These are phyloP conservation scores for Lutraria rhynchaena DNA, from an alignment of 1,140 invertebrate genomes.

Conservation along the genomic window DNA sequence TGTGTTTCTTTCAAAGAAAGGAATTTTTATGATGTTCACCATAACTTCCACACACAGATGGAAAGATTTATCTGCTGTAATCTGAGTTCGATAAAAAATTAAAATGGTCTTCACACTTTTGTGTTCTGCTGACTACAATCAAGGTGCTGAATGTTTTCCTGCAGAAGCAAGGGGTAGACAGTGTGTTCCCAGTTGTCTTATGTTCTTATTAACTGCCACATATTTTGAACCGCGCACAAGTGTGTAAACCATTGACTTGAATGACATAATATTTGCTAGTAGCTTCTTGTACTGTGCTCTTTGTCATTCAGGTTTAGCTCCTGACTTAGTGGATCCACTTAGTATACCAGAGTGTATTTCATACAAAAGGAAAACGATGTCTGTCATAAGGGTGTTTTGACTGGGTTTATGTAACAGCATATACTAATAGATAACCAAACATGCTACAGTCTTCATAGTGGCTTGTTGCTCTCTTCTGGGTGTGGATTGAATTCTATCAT, in stretches of 20 bases:
- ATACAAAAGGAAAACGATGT: background rate
- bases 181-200: conserved; percentile 27
- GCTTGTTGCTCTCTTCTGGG: background rate
- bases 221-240: background rate
- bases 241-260: background rate
- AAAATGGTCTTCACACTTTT: background rate
- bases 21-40: too few relatives aligned
- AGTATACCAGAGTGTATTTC: conserved; percentile 1
- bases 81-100: too few relatives aligned
- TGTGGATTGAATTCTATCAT: conserved; percentile 7
- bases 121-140: conserved; percentile 5
- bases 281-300: conserved; percentile 34
- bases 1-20: too few relatives aligned
- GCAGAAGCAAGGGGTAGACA: conserved; percentile 39
- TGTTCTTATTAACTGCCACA: conserved; percentile 19
- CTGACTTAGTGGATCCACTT: conserved; percentile 1
- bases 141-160: conserved; percentile 26
- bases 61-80: too few relatives aligned
- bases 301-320: background rate
- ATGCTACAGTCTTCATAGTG: background rate
- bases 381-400: conserved; percentile 4
- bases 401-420: conserved; percentile 6
- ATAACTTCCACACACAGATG: too few relatives aligned
- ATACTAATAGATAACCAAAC: background rate
- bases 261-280: conserved; percentile 31